These are phyloP conservation scores for Drosophila melanogaster DNA, from an alignment of 1,140 invertebrate genomes.

Conservation along the genomic window DNA sequence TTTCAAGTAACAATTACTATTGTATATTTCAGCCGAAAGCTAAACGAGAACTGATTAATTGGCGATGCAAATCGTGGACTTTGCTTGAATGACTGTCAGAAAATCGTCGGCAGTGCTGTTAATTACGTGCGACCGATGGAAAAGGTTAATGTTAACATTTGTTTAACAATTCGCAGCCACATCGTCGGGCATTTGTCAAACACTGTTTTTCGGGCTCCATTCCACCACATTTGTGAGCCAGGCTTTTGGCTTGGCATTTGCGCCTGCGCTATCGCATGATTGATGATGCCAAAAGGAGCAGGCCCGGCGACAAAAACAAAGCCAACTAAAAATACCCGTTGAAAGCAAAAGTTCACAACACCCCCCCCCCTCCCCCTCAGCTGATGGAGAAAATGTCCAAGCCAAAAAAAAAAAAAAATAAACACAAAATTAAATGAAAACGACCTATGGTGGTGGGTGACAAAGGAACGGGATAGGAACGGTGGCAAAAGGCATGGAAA, in stretches of 20 bases:
- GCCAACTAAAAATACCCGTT: conserved; percentile 7
- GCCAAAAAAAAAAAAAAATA: background rate
- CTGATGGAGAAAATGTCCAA: conserved; percentile 8
- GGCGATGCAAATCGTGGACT: conserved; percentile 6
- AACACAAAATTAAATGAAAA: conserved; percentile 40
- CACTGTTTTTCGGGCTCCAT: conserved; percentile 26
- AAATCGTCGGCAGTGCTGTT: conserved; percentile 4
- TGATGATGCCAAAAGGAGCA: conserved; percentile 56
- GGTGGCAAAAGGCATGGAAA: no score
- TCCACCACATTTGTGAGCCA: conserved; percentile 12
- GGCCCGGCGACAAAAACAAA: conserved; percentile 33
- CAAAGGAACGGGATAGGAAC: conserved; percentile 7
- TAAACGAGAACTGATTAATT: conserved; percentile 7
- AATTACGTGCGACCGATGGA: conserved; percentile 37
- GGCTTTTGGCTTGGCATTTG: conserved; percentile 47
- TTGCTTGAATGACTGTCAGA: conserved; percentile 13
- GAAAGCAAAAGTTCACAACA: conserved; percentile 35
- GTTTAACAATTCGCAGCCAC: conserved; percentile 30
- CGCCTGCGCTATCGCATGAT: conserved; percentile 64
- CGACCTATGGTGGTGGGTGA: conserved; percentile 22
- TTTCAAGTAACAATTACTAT: background rate
- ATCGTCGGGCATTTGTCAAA: conserved; percentile 4
- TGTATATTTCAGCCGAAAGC: background rate
- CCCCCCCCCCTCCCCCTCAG: no score
- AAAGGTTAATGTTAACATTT: conserved; percentile 57